Percentiles rank a stretch among this genome's conserved stretches.
phyloP scores from a whole-genome alignment of 1,140 invertebrate species.

The Nomia melanderi region DNA sequence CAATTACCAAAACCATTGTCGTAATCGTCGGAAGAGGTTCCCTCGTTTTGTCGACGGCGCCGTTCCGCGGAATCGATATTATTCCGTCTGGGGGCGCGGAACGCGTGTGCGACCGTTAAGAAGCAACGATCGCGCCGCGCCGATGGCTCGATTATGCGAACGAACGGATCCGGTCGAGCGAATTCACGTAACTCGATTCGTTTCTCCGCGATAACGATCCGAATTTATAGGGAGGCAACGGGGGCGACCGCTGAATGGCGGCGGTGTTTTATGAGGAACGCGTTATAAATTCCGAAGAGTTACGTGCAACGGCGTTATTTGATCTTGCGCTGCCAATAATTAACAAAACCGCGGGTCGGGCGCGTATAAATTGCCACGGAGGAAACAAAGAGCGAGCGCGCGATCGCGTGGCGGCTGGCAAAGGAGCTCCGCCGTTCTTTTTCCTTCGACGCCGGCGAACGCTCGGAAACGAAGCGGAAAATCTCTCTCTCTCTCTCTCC shows the following conservation, averaged over 20 bases:
- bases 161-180: too few species aligned
- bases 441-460: not conserved
- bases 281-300: slow-evolving; percentile 29
- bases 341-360: not conserved
- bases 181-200: not conserved
- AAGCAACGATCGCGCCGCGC: too few species aligned
- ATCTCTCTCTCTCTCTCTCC: not conserved
- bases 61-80: too few species aligned
- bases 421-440: too few species aligned
- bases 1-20: slow-evolving; percentile 33
- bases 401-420: not conserved
- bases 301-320: slow-evolving; percentile 1
- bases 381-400: not conserved
- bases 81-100: too few species aligned
- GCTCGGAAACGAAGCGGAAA: not conserved
- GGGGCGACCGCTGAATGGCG: not conserved
- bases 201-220: slow-evolving; percentile 9
- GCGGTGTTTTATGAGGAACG: not conserved
- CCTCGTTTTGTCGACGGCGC: too few species aligned
- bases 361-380: not conserved
- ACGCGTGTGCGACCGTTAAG: too few species aligned
- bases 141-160: too few species aligned
- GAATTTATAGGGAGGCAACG: not conserved
- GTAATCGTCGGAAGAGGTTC: slow-evolving; percentile 15
- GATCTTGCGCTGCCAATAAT: not conserved